A percentile compares a stretch with the other conserved stretches of the same genome.
Conservation (phyloP, 1,140 invertebrate genomes). For the Acromyrmex heyeri region DNA sequence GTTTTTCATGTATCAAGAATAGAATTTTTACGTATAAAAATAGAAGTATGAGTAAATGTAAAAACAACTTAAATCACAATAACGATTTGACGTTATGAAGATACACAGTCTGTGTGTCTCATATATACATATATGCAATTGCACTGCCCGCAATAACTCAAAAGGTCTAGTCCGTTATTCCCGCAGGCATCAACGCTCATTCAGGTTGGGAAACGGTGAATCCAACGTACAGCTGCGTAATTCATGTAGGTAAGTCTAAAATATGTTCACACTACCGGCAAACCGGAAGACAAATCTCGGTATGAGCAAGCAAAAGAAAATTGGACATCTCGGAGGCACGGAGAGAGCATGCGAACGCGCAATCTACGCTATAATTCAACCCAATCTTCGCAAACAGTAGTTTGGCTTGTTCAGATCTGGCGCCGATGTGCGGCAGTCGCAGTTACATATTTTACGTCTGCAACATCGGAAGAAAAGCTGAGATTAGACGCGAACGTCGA, state of each 20-base stretch:
- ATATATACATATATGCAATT: background rate
- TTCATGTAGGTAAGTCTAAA: constrained; percentile 51
- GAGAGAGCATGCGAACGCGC: constrained; percentile 12
- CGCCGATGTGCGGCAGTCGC: constrained; percentile 49
- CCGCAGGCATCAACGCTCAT: constrained; percentile 21
- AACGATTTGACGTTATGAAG: constrained; percentile 4
- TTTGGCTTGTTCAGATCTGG: constrained; percentile 40
- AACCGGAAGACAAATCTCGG: constrained; percentile 41
- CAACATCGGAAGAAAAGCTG: constrained; percentile 30
- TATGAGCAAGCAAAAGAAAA: constrained; percentile 55
- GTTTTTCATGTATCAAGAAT: too few species aligned
- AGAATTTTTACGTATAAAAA: background rate
- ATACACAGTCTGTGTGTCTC: background rate
- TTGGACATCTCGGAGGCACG: constrained; percentile 35
- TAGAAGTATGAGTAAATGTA: background rate
- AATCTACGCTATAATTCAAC: constrained; percentile 60
- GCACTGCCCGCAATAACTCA: constrained; percentile 6
- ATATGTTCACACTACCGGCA: constrained; percentile 43
- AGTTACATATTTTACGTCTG: constrained; percentile 45
- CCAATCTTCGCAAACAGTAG: constrained; percentile 55
- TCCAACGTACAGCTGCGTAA: constrained; percentile 36
- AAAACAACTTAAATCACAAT: constrained; percentile 12
- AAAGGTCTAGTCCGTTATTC: constrained; percentile 7
- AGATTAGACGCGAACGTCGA: constrained; percentile 53
- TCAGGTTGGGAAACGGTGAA: constrained; percentile 5